Conservation (phyloP, 2,113 vertebrate species). For the Epinephelus fuscoguttatus region DNA sequence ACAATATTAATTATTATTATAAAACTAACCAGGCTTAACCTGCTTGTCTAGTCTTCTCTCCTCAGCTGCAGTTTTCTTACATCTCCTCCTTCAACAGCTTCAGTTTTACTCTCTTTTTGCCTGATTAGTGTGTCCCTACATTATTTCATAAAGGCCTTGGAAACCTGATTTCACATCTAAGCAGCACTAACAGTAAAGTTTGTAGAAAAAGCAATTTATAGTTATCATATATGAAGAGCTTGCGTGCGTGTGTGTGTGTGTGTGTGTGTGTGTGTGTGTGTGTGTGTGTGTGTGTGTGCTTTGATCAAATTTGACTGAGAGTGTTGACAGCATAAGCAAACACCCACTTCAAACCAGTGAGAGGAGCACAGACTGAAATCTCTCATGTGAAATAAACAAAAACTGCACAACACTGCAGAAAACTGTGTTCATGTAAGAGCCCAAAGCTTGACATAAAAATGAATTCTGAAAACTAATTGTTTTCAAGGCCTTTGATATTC, state of each 20-base stretch:
- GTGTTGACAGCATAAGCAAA: neutral
- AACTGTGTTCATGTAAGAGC: too few species aligned
- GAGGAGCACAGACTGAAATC: neutral
- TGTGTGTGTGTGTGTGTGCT: neutral
- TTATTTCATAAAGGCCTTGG: neutral
- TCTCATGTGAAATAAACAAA: neutral
- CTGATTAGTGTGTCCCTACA: neutral
- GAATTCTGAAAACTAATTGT: neutral
- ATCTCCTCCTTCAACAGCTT: neutral
- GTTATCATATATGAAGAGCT: neutral
- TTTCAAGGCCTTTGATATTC: neutral
- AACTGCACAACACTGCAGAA: too few species aligned
- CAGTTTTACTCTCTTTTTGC: neutral
- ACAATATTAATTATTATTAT: too few species aligned
- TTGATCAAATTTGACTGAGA: neutral
- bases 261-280: neutral
- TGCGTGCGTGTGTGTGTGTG: neutral
- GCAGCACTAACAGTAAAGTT: neutral
- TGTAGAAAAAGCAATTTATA: neutral
- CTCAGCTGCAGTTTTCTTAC: neutral
- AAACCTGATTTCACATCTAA: neutral
- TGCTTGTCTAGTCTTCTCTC: neutral
- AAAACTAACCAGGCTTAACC: neutral
- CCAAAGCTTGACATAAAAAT: too few species aligned
- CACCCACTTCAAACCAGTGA: neutral